A percentile compares a stretch with the other conserved stretches of the same genome.
Conservation (phyloP, 2,888 invertebrate species). For the Idaea biselata region DNA sequence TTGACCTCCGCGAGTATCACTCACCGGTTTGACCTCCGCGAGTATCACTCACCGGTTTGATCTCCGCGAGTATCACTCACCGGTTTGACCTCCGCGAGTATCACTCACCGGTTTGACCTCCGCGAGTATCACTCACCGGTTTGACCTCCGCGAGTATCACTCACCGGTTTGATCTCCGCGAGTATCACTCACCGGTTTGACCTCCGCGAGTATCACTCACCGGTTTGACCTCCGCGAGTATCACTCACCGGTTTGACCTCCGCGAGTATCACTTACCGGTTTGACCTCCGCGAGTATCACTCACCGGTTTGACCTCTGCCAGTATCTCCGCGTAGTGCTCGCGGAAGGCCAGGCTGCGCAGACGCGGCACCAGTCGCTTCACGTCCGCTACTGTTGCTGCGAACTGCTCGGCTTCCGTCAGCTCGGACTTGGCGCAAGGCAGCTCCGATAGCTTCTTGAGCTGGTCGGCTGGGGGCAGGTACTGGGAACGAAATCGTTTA, state of each 20-base stretch:
- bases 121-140: too few relatives aligned
- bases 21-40: neutral
- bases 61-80: neutral
- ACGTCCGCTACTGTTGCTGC: conserved; percentile 94
- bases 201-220: too few relatives aligned
- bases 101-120: neutral
- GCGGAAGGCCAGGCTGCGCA: conserved; percentile 94
- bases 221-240: too few relatives aligned
- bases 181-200: too few relatives aligned
- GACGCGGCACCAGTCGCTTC: conserved; percentile 90
- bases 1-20: neutral
- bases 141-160: too few relatives aligned
- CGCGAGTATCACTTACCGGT: neutral
- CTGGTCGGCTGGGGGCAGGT: conserved; percentile 95
- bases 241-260: too few relatives aligned
- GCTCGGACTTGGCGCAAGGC: conserved; percentile 86
- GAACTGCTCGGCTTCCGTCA: conserved; percentile 97
- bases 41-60: neutral
- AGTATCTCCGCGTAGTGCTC: conserved; percentile 93
- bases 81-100: neutral
- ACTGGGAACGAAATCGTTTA: conserved; percentile 71
- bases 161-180: too few relatives aligned
- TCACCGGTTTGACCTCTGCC: conserved; percentile 87
- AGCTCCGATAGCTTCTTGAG: conserved; percentile 90
- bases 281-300: neutral